phyloP scores from a whole-genome alignment of 2,888 invertebrate species.

The Agriopis leucophaearia region DNA sequence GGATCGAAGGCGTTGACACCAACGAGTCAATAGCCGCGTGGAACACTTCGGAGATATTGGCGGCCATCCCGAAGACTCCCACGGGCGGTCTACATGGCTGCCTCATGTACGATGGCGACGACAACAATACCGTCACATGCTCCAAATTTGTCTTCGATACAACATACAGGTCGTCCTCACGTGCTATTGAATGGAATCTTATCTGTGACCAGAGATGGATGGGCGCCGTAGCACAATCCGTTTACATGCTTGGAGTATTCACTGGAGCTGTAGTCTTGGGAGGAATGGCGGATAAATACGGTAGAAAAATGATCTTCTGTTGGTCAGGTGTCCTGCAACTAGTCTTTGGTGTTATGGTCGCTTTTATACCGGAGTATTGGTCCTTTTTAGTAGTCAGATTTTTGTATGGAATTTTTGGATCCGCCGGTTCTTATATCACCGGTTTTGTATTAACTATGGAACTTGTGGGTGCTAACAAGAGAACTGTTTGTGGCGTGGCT shows the following conservation, averaged over 20 bases:
- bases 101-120: constrained; percentile 73
- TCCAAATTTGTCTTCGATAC: constrained; percentile 90
- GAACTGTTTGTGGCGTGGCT: constrained; percentile 92
- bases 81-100: constrained; percentile 88
- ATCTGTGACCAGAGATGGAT: constrained; percentile 93
- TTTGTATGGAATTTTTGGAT: constrained; percentile 93
- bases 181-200: constrained; percentile 93
- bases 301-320: constrained; percentile 93
- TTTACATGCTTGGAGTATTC: constrained; percentile 95
- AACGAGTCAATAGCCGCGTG: constrained; percentile 82
- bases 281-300: constrained; percentile 93
- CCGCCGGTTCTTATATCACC: constrained; percentile 91
- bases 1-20: constrained; percentile 87
- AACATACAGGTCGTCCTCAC: constrained; percentile 90
- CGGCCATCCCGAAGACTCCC: constrained; percentile 85
- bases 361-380: constrained; percentile 92
- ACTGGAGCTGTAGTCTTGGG: constrained; percentile 93
- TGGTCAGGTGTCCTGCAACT: constrained; percentile 92
- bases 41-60: constrained; percentile 84
- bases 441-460: constrained; percentile 93
- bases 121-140: constrained; percentile 71
- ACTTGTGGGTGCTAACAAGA: constrained; percentile 91
- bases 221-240: constrained; percentile 92
- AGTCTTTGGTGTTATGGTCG: constrained; percentile 90
- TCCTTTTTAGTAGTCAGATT: constrained; percentile 89